Evolutionary conservation across 2,797 vertebrate species (phyloP).

Genomic region (Euthynnus affinis): DNA sequence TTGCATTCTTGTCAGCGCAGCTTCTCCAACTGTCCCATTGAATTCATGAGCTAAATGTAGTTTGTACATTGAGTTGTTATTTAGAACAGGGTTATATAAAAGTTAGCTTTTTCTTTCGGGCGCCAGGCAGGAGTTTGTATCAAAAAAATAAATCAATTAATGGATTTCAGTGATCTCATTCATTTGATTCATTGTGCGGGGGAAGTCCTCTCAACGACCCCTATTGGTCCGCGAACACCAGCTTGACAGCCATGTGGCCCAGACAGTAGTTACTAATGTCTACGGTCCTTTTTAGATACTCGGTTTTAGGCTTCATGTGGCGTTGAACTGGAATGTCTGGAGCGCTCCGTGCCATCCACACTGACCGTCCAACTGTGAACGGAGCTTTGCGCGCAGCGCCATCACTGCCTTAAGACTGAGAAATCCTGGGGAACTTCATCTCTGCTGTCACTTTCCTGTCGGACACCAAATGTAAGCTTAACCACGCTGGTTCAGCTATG

Average conservation of each 20-base stretch:
- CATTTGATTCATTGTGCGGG: neutral
- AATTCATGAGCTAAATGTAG: too few species aligned
- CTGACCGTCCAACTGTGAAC: constrained; percentile 38
- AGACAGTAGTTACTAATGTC: constrained; percentile 64
- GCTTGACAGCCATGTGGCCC: constrained; percentile 51
- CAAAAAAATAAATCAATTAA: neutral
- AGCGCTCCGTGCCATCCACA: constrained; percentile 61
- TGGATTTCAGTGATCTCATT: neutral
- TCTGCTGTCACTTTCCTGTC: constrained; percentile 40
- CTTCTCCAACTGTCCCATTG: too few species aligned
- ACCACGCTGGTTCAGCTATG: constrained; percentile 45
- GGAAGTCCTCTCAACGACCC: neutral
- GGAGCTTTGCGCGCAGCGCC: constrained; percentile 35
- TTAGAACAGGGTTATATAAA: too few species aligned
- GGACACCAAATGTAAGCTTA: constrained; percentile 23
- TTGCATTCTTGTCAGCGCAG: too few species aligned
- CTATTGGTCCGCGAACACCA: constrained; percentile 23
- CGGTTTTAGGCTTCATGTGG: constrained; percentile 49
- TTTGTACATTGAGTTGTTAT: too few species aligned
- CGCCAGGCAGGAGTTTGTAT: too few species aligned
- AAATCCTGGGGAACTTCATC: constrained; percentile 58
- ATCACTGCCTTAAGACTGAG: constrained; percentile 30
- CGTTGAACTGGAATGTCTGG: constrained; percentile 69
- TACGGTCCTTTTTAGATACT: constrained; percentile 68
- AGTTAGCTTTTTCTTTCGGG: too few species aligned